Evolutionary conservation across 1,140 invertebrate genomes (phyloP), one percentile per base, ranked within the genome.

Genomic region (Papilio dardanus): DNA sequence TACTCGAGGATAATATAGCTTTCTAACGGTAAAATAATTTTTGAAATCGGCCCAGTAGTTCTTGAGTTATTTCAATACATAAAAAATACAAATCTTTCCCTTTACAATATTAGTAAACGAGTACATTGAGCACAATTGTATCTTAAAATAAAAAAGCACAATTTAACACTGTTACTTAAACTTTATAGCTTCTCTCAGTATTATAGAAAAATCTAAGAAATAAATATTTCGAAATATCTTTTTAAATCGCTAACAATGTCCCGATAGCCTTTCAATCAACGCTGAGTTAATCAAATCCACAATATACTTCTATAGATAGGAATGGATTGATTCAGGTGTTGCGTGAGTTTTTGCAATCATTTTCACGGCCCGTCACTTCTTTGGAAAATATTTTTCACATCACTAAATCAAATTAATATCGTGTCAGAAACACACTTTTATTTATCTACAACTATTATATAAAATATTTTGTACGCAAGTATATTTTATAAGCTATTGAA

Each of bases 361-460:
- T 54, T 54, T 54, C 21, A 54, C 50, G 50, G 50, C 50, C 50
- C 50, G 19, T 54, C 50, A 54, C 10, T 54, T 54, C 50, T 54
- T 24, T 54, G 50, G 10, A 54, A 28, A 54, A 54, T 3, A 54
- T 14, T 54, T 54, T 54, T 14, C 50, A 24, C 50, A 54, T 24
- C 21, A 24, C 14, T 24, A 21, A 54, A 54, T 28, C 50, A 54
- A 54, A 54, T 54, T 24, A 54, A 21, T 54, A 54, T 54, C 50
- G 50, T 54, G 50, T 54, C 50, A 54, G 21, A 24, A 54, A 21
- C 50, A 24, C 21, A 12, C 10, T 24, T 54, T 54, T 54, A 46
- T 46, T n/a, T 46, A 46, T 46, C 5, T 46, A n/a, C 4, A n/a
- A 46, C 5, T 46, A 46, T n/a, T 6, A 46, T 4, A 46, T 10